Evolutionary conservation across 2,888 invertebrate species (phyloP).

Genomic region (Ernsta delagoae): DNA sequence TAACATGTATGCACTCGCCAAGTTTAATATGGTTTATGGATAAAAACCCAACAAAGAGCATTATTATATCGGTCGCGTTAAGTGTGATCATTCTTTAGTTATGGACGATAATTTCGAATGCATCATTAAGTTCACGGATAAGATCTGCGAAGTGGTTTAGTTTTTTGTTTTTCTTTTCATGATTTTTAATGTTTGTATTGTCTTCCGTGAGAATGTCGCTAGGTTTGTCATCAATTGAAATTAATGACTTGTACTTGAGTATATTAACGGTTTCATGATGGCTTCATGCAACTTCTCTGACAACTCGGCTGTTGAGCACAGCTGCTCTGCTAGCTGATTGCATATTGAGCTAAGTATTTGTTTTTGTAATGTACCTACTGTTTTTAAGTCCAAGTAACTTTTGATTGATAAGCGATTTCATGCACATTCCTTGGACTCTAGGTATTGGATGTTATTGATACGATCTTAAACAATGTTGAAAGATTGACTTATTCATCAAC

Average conservation of each 20-base stretch:
- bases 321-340: no score
- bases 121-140: constrained; percentile 74
- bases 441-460: no score
- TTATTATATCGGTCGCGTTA: constrained; percentile 59
- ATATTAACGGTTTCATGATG: no score
- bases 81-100: constrained; percentile 49
- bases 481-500: no score
- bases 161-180: constrained; percentile 46
- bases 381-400: no score
- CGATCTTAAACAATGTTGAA: no score
- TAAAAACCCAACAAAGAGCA: constrained; percentile 52
- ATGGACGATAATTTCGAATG: constrained; percentile 69
- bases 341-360: no score
- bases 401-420: no score
- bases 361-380: no score
- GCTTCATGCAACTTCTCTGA: no score
- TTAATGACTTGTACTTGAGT: not conserved
- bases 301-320: no score
- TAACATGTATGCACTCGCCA: constrained; percentile 50
- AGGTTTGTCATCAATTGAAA: not conserved
- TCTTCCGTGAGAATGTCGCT: constrained; percentile 42
- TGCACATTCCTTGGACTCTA: no score
- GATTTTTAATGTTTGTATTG: constrained; percentile 38
- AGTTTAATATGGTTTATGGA: constrained; percentile 53
- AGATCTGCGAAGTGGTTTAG: constrained; percentile 56